Evolutionary conservation across 2,113 vertebrate species (phyloP), one percentile per base, ranked within the genome.

Genomic region (Myotis brandtii): DNA sequence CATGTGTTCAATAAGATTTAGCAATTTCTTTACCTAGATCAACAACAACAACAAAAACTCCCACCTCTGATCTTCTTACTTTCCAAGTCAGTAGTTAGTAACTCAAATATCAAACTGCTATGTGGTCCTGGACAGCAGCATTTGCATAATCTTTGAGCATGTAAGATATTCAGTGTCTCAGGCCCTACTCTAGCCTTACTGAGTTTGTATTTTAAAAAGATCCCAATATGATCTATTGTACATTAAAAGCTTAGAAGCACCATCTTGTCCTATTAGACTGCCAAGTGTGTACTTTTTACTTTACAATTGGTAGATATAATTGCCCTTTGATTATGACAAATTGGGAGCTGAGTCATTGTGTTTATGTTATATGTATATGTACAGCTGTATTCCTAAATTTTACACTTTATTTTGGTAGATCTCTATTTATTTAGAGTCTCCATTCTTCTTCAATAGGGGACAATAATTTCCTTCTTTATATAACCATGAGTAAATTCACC

Each of bases 161-260:
- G 9, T 52, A 79, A 79, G 32, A 93, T 70, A 76, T 67, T 92
- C 34, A 48, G 43, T 34, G 48, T 56, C 7, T 46, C 32, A 84
- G 32, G 3, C 32, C 16, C 16, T 7, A 54, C 32, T 56, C 21
- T 21, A 75, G 2, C 50, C 9, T 30, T 89, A 50, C 30, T 8
- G 5, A 73, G 7, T 86, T 32, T 54, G 23, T 10, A 83, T 89
- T 91, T 96, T 96, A 69, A 54, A 89, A 79, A 83, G 40, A 90
- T 73, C 18, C 9, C 11, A 11, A 79, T 64, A 8, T 82, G 59
- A 54, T 67, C 16, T 86, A 9, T 17, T 46, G 30, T 17, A 48
- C 11, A 18, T 77, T 76, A 62, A 80, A 56, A 25, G 16, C 34
- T 91, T 52, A 46, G n/a, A 81, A 89, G 4, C 20, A 25, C 48